These are phyloP conservation scores for Diuraphis noxia DNA, from an alignment of 1,140 invertebrate species.

Conservation along the genomic window DNA sequence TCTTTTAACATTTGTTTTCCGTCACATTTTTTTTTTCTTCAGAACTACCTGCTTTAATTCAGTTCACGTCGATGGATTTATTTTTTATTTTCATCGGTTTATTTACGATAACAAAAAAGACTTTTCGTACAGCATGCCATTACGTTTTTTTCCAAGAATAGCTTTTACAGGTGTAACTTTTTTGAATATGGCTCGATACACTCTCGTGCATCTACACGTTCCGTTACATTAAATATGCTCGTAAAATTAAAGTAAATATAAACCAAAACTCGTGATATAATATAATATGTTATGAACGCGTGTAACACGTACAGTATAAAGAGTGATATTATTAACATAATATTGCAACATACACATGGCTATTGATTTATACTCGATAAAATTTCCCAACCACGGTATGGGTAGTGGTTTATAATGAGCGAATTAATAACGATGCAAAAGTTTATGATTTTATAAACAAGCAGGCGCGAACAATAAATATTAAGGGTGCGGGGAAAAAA, in stretches of 20 bases:
- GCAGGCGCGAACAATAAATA: not conserved
- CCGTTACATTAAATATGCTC: conserved; percentile 10
- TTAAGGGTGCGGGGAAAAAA: not conserved
- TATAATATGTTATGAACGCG: not conserved
- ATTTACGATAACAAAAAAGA: not conserved
- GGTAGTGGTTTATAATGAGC: not conserved
- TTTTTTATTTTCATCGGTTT: conserved; percentile 25
- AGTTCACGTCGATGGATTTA: conserved; percentile 19
- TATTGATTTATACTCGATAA: not conserved
- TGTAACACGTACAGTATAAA: not conserved
- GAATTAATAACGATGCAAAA: not conserved
- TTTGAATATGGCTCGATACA: not conserved
- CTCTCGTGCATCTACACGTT: not conserved
- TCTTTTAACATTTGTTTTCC: not conserved
- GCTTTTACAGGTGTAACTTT: conserved; percentile 10
- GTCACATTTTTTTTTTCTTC: conserved; percentile 1
- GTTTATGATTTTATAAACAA: not conserved
- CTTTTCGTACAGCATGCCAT: not conserved
- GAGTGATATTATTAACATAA: conserved; percentile 1
- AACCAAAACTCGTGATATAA: not conserved
- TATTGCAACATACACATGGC: not conserved
- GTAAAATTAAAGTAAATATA: not conserved
- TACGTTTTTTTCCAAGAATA: not conserved
- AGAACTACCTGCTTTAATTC: not conserved
- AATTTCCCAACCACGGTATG: not conserved